Conservation (phyloP, 2,888 invertebrate species). For the Melieria picta region DNA sequence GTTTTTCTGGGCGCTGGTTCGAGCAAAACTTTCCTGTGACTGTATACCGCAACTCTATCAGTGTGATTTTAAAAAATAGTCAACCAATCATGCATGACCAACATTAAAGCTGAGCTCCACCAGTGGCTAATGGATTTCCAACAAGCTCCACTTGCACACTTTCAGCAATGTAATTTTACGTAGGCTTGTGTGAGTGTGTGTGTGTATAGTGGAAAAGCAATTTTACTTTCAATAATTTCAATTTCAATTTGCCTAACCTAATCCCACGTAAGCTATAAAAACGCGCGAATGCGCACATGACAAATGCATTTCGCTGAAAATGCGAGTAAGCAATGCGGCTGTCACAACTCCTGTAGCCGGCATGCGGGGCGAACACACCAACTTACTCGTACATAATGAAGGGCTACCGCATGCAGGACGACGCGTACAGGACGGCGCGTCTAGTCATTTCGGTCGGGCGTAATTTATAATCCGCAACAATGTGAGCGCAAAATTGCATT, state of each 20-base stretch:
- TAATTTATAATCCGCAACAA: too few relatives aligned
- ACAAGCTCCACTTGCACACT: too few relatives aligned
- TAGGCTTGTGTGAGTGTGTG: neutral
- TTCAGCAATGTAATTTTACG: too few relatives aligned
- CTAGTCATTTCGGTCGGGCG: slow-evolving; percentile 10
- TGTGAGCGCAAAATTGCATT: slow-evolving; percentile 2
- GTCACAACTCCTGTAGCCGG: neutral
- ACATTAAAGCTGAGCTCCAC: too few relatives aligned
- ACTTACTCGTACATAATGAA: neutral
- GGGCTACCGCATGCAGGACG: neutral
- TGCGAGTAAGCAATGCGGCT: slow-evolving; percentile 1
- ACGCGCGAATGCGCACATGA: slow-evolving; percentile 13
- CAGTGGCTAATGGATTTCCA: too few relatives aligned
- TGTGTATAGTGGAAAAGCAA: neutral
- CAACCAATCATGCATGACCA: too few relatives aligned
- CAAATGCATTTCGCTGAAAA: slow-evolving; percentile 25
- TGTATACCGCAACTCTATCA: too few relatives aligned
- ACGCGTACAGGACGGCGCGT: neutral
- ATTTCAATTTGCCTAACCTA: slow-evolving; percentile 17
- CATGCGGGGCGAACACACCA: neutral
- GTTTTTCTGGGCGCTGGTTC: too few relatives aligned
- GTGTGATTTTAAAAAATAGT: too few relatives aligned
- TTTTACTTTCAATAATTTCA: slow-evolving; percentile 28
- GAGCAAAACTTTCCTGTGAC: too few relatives aligned
- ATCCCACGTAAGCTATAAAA: slow-evolving; percentile 24